These are phyloP conservation scores for Kryptopterus vitreolus DNA, from an alignment of 2,797 vertebrate species.

Conservation along the genomic window DNA sequence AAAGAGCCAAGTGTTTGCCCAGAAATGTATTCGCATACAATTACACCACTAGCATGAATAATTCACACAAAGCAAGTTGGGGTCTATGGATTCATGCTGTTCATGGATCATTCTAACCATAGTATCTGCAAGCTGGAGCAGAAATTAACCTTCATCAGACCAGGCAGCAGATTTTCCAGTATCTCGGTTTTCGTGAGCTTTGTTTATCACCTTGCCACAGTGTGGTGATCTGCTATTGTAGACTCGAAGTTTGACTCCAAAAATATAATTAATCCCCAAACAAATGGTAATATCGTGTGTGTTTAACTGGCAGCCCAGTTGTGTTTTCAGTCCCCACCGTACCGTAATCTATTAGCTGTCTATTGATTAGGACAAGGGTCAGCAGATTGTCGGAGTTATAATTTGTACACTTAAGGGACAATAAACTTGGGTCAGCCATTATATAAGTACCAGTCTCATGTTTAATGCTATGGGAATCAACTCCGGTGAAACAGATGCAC, in stretches of 20 bases:
- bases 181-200: neutral
- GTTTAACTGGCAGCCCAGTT: neutral
- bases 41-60: neutral
- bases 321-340: neutral
- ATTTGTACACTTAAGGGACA: neutral
- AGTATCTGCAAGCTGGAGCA: neutral
- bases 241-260: too few species aligned
- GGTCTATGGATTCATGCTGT: neutral
- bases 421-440: neutral
- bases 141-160: neutral
- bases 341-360: neutral
- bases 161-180: neutral
- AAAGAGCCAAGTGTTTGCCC: neutral
- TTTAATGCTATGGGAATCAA: conserved; percentile 7
- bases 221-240: too few species aligned
- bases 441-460: neutral
- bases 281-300: neutral
- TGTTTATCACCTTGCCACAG: too few species aligned
- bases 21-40: neutral
- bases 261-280: too few species aligned
- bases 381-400: neutral
- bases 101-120: neutral
- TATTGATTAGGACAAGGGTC: too few species aligned
- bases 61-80: neutral
- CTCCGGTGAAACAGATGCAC: conserved; percentile 20